Evolutionary conservation across 2,797 vertebrate species (phyloP), one percentile per base, ranked within the genome.

Genomic region (Scyliorhinus canicula): DNA sequence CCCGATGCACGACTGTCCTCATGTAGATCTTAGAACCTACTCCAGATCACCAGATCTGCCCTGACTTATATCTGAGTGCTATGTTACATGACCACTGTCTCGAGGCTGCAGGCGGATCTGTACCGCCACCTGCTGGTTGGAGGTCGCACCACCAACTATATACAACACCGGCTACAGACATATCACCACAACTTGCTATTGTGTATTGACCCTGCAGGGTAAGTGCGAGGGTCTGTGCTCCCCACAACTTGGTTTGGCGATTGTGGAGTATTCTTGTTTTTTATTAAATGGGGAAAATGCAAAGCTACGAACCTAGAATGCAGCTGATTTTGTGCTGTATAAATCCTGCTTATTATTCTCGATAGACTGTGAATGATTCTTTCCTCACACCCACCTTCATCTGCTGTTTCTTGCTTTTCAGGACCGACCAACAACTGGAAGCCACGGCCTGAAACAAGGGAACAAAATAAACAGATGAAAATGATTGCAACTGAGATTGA

Each of bases 371-470:
- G 19, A 82, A 21, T 47, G 2, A 8, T 47, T 47, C 26, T 26
- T 47, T 2, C 44, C 44, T 7, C 96, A 63, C 77, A 52, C 67
- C 96, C 97, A 99, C 99, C 98, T 99, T 99, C 97, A 99, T 98
- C 96, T 98, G 98, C 63, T 98, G 98, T 95, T 98, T 98, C 96
- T 99, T 99, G 96, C 99, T 98, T 96, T 98, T 99, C 95, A 99
- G 97, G 67, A 99, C 98, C 0, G 99, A 99, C 98, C 99, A 99
- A 96, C 99, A 99, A 96, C 99, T 99, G 3, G 99, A 99, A 60
- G 98, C 98, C 96, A 99, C 99, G 0, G 99, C 99, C 99, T 99
- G 97, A 26, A 24, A 82, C 19, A 82, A 74, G 3, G 71, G 35
- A 74, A 74, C 35, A 65, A 21, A 47, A 47, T 47, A 47, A 47